Percentiles rank a stretch among this genome's conserved stretches.
Conservation (phyloP, 2,113 vertebrate genomes). For the Otis tarda region DNA sequence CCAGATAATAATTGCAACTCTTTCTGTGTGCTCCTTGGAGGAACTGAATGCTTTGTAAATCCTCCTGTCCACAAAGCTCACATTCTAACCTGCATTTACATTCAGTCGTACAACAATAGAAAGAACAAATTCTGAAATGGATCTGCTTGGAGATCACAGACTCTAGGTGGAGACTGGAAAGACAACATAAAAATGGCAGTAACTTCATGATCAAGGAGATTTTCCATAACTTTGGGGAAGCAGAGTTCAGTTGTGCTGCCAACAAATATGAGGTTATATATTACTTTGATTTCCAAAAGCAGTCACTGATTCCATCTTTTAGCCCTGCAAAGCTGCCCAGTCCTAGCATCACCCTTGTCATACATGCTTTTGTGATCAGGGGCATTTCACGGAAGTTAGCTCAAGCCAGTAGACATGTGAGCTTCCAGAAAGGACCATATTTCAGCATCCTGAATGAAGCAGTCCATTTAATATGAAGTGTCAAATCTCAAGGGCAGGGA, state of each 20-base stretch:
- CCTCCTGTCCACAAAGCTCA: background rate
- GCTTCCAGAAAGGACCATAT: background rate
- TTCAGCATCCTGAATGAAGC: background rate
- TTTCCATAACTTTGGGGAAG: background rate
- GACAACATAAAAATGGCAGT: background rate
- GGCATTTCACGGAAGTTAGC: background rate
- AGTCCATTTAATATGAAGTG: background rate
- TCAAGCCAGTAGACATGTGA: background rate
- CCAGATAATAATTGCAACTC: background rate
- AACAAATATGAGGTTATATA: constrained; percentile 20
- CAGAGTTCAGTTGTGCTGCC: background rate
- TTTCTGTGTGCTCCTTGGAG: background rate
- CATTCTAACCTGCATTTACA: background rate
- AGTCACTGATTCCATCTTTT: background rate
- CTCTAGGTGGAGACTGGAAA: background rate
- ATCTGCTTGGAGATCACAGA: background rate
- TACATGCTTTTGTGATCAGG: background rate
- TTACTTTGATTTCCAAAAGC: background rate
- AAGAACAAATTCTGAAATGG: background rate
- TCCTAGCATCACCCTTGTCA: background rate
- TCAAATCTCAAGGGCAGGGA: background rate
- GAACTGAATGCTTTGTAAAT: background rate
- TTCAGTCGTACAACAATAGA: background rate
- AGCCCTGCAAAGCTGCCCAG: background rate
- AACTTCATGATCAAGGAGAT: background rate